phyloP scores from a whole-genome alignment of 2,113 vertebrate genomes.

The Oreotrochilus melanogaster region DNA sequence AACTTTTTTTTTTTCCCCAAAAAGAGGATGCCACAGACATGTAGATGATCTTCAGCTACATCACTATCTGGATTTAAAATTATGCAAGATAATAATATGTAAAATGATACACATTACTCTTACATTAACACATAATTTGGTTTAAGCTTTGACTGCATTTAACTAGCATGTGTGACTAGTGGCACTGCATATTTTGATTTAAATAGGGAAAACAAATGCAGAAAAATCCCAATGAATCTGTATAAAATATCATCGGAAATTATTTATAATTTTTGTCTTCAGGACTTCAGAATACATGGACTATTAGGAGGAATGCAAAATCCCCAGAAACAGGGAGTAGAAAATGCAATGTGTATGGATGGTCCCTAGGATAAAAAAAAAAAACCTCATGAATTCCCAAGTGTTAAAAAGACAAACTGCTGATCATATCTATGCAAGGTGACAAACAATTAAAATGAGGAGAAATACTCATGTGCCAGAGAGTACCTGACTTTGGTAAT shows the following conservation, averaged over 20 bases:
- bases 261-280: background rate
- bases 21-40: background rate
- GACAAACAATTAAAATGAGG: background rate
- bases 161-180: background rate
- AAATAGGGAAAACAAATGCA: background rate
- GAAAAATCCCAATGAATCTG: background rate
- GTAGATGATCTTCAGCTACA: background rate
- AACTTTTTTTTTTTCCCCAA: fast-evolving
- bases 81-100: background rate
- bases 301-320: background rate
- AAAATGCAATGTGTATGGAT: background rate
- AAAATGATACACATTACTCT: background rate
- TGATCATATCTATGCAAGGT: background rate
- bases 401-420: background rate
- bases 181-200: background rate
- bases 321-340: background rate
- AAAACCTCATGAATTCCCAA: background rate
- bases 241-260: background rate
- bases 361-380: background rate
- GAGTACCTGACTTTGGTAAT: background rate
- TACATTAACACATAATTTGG: background rate
- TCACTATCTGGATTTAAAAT: background rate
- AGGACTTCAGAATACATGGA: background rate
- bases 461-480: background rate
- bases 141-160: background rate